phyloP scores from a whole-genome alignment of 2,113 vertebrate genomes.

The Crotophaga sulcirostris region DNA sequence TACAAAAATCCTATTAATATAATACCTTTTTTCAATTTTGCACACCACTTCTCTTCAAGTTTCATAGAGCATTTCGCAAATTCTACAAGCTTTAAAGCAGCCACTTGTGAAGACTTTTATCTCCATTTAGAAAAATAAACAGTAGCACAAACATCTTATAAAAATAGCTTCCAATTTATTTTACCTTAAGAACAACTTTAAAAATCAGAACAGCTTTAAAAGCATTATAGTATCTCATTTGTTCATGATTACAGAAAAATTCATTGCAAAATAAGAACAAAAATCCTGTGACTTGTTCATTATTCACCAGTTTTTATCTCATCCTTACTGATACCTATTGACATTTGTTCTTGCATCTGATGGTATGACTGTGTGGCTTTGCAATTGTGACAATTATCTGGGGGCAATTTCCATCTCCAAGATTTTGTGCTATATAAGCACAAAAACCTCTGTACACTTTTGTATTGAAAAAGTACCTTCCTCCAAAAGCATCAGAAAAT shows the following conservation, averaged over 20 bases:
- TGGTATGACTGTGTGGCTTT: background rate
- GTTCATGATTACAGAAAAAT: background rate
- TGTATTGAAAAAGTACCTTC: background rate
- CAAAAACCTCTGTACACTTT: background rate
- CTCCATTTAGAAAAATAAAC: background rate
- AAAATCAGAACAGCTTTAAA: background rate
- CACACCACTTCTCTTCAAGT: background rate
- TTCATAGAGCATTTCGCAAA: background rate
- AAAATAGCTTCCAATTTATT: background rate
- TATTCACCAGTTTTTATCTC: background rate
- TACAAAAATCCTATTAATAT: background rate
- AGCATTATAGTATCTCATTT: background rate
- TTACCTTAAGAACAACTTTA: background rate
- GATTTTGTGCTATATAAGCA: background rate
- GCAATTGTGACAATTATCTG: background rate
- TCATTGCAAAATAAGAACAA: background rate
- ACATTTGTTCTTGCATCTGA: background rate
- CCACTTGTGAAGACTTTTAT: fast-evolving
- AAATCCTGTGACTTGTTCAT: fast-evolving
- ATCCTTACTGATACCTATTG: background rate
- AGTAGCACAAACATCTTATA: background rate
- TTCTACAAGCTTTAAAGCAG: background rate
- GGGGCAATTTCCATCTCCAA: background rate
- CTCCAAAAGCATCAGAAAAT: background rate
- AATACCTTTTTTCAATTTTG: background rate